phyloP scores from a whole-genome alignment of 2,113 vertebrate genomes.

The Marmota flaviventris region DNA sequence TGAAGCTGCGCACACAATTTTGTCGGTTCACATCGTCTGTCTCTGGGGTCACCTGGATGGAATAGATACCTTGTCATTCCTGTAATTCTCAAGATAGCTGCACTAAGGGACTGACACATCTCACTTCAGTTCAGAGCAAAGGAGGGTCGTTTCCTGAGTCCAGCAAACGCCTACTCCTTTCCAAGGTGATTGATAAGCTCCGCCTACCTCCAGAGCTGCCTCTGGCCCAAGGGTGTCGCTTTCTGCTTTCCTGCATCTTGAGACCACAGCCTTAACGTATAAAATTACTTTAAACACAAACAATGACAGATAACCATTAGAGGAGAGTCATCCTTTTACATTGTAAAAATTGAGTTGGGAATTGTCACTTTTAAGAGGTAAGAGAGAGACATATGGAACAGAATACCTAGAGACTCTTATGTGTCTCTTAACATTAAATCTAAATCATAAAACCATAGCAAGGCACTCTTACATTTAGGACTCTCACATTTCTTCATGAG shows the following conservation, averaged over 20 bases:
- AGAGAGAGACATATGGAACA: conserved; percentile 67
- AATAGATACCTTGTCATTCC: background rate
- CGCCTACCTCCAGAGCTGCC: background rate
- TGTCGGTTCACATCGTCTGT: background rate
- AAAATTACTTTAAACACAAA: conserved; percentile 70
- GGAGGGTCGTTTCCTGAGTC: background rate
- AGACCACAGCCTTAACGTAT: conserved; percentile 10
- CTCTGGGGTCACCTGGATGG: background rate
- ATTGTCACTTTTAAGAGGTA: conserved; percentile 76
- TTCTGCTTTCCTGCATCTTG: background rate
- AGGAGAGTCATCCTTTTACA: conserved; percentile 61
- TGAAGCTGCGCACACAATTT: background rate
- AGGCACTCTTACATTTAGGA: conserved; percentile 34
- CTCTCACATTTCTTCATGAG: conserved; percentile 34
- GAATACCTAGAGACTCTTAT: conserved; percentile 66
- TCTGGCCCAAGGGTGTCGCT: background rate
- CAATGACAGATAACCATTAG: conserved; percentile 65
- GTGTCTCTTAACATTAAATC: conserved; percentile 75
- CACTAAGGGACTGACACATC: background rate
- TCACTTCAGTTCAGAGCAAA: background rate
- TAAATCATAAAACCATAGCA: conserved; percentile 67
- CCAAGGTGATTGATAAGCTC: background rate
- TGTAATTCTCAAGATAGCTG: background rate
- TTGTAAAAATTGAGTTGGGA: conserved; percentile 70
- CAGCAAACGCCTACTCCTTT: background rate